Evolutionary conservation across 2,113 vertebrate species (phyloP), one percentile per base, ranked within the genome.

Genomic region (Muscicapa adusta): DNA sequence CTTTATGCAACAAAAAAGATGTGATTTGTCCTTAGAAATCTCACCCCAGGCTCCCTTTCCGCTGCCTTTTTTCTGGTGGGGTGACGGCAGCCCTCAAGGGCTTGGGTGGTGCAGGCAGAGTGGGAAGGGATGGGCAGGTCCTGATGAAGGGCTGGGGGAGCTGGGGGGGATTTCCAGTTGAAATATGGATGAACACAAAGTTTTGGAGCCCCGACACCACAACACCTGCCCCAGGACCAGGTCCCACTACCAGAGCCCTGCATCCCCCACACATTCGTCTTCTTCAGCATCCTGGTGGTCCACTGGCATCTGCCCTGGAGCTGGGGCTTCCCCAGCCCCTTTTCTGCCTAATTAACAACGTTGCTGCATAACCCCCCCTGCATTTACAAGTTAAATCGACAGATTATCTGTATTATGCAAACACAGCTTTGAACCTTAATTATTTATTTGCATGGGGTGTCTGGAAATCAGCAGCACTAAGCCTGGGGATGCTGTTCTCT

Each of bases 311-410:
- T 60, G 47, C 60, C 14, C 6, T 5, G 43, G 61, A 43, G 71
- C 76, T 61, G 62, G 67, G 38, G 62, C 58, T 93, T 88, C 57
- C 80, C 48, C 3, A 4, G 73, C 54, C 85, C 73, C 51, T 53
- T 43, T 34, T 28, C 89, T 81, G 12, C 74, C 42, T 81, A 48
- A 74, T 95, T 81, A 71, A 78, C 56, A 4, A 81, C 14, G 38
- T n/a, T 5, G 13, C 51, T 36, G 86, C 89, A 88, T 85, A 62
- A 85, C 85, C 84, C 48, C 8, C 2, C 3, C 25, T 33, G 38
- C 83, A 53, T 96, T 92, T 92, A 66, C 89, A 85, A 94, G 95
- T 94, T 82, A 50, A 88, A 91, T 75, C 10, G 43, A 18, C 62
- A 45, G 79, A 75, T 96, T 62, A 88, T 78, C 89, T 82, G 82